Conservation (phyloP, 2,113 vertebrate genomes). For the Rhinichthys klamathensis region DNA sequence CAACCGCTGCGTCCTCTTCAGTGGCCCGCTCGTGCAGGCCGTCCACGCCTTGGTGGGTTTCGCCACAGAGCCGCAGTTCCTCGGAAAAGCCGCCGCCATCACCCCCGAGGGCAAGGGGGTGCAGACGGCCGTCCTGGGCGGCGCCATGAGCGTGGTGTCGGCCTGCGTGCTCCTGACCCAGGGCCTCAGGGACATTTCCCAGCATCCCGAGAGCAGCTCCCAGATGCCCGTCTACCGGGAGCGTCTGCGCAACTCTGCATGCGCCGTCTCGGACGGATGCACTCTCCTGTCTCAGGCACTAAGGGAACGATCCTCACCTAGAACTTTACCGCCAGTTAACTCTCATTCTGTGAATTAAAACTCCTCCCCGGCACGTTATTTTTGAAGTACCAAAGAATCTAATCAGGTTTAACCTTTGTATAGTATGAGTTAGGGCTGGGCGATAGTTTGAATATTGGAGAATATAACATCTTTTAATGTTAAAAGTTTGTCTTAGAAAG, state of each 20-base stretch:
- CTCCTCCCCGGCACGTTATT: constrained; percentile 57
- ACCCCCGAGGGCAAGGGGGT: constrained; percentile 93
- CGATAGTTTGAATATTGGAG: not conserved
- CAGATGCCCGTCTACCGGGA: constrained; percentile 96
- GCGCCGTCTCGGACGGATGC: constrained; percentile 95
- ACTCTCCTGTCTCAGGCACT: constrained; percentile 98
- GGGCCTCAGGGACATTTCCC: constrained; percentile 96
- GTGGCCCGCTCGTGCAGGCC: constrained; percentile 90
- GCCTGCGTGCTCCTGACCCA: constrained; percentile 98
- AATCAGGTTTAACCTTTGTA: constrained; percentile 70
- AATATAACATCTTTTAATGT: not conserved
- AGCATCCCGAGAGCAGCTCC: constrained; percentile 92
- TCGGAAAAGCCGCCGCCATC: constrained; percentile 89
- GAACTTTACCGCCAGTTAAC: constrained; percentile 96
- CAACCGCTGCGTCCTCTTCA: constrained; percentile 92
- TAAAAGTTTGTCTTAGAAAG: too few species aligned
- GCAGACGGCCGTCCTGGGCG: constrained; percentile 95
- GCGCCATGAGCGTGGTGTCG: constrained; percentile 98
- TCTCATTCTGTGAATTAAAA: constrained; percentile 97
- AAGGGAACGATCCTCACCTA: constrained; percentile 93
- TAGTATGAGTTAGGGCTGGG: constrained; percentile 39
- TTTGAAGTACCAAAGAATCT: constrained; percentile 87
- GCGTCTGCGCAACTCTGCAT: constrained; percentile 91
- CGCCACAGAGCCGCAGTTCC: constrained; percentile 96
- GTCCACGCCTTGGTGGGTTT: constrained; percentile 94